Evolutionary conservation across 2,888 invertebrate genomes (phyloP).

Genomic region (Heliconius charithonia): DNA sequence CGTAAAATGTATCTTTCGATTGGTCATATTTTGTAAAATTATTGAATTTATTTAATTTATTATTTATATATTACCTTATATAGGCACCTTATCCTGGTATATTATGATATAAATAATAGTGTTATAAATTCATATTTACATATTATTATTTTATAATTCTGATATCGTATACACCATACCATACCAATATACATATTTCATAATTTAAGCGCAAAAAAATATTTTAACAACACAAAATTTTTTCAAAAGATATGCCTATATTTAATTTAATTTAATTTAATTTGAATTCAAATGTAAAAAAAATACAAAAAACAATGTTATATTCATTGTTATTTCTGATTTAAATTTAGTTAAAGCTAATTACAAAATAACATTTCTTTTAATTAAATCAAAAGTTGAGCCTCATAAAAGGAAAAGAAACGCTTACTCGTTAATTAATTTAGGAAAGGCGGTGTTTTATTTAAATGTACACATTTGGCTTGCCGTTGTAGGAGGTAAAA

Average conservation of each 20-base stretch:
- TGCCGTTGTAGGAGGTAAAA: conserved; percentile 27
- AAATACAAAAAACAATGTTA: neutral
- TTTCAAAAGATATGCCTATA: neutral
- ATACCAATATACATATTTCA: too few species aligned
- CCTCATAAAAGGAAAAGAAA: conserved; percentile 14
- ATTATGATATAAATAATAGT: too few species aligned
- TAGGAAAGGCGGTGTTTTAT: conserved; percentile 20
- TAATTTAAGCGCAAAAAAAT: too few species aligned
- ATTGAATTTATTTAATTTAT: too few species aligned
- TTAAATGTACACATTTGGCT: conserved; percentile 26
- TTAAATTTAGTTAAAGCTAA: conserved; percentile 2
- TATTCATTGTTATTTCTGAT: neutral
- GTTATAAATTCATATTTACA: too few species aligned
- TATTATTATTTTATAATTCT: too few species aligned
- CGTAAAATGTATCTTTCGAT: conserved; percentile 41
- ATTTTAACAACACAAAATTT: too few species aligned
- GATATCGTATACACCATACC: too few species aligned
- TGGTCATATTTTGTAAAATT: conserved; percentile 31
- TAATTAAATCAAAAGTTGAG: conserved; percentile 28
- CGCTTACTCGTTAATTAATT: conserved; percentile 12
- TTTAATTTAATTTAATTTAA: neutral
- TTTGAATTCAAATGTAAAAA: neutral
- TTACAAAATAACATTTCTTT: conserved; percentile 3
- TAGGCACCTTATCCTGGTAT: too few species aligned
- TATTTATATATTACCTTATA: too few species aligned